Evolutionary conservation across 53 echinoderm and acorn worm species (phyloP), one percentile per base, ranked within the genome.

Genomic region (Actinopyga echinites): DNA sequence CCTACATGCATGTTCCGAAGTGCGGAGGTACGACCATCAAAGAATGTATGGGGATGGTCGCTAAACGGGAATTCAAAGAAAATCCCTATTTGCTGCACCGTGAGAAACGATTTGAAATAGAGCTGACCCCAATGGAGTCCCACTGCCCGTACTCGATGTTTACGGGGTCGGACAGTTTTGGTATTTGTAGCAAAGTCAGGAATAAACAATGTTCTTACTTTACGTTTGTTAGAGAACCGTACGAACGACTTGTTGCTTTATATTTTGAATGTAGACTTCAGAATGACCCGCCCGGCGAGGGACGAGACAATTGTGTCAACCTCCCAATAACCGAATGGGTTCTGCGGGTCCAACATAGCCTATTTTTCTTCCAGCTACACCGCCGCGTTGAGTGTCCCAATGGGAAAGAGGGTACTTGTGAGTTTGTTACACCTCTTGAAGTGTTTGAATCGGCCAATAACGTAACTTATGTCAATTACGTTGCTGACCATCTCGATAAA

Each of bases 281-380:
- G 28, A 75, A 75, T 45, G 75, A 75, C 9, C 75, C 75, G 6
- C 75, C 75, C 9, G 75, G 75, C 7, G 25, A 23, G 9, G 75
- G 75, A 12, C 25, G 1, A 10, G 75, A 75, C 10, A 30, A 75
- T 3, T 75, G 75, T 45, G 22, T 75, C 24, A 75, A 75, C 25
- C 75, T 75, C 21, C 75, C 75, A 3, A 75, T 75, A 21, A 19
- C 5, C 1, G 44, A 75, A 44, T 75, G 75, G 75, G 75, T 49
- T 22, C 5, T 38, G 45, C 15, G 43, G 25, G 45, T 45, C 5
- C 54, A 30, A 26, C 52, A 75, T 20, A 53, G 54, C 23, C 30
- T 75, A 43, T 75, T 75, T 25, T 75, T 75, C 75, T 75, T 49
- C 42, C 75, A 75, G 45, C 9, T 75, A 8, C 75, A 75, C 30